Evolutionary conservation across 2,113 vertebrate species (phyloP), one percentile per base, ranked within the genome.

Genomic region (Bombycilla garrulus): DNA sequence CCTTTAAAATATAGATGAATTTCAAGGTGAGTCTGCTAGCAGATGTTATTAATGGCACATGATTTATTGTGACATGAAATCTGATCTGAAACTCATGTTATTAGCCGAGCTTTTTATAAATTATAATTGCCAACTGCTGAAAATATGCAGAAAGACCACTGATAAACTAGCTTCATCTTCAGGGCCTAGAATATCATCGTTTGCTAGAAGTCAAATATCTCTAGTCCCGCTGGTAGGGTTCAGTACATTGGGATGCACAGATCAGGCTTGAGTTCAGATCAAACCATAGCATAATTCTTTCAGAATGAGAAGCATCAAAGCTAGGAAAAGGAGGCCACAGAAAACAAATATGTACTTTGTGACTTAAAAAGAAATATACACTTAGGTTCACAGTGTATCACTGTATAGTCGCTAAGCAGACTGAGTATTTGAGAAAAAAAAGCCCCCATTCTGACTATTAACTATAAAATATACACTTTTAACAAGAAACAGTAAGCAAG

Each of bases 1-100:
- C 93, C 90, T 97, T 38, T 98, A 95, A 97, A 97, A 98, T 98
- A 98, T 98, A 97, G 95, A 98, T 98, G 97, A 98, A 97, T 98
- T 97, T 97, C 96, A 98, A 97, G 97, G 96, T 98, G 97, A 98
- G 93, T 62, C 95, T 90, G 85, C 64, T 97, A 96, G 87, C 91
- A 79, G 96, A 96, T 97, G 86, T 96, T 97, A 97, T 98, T 97
- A 98, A 97, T 98, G 97, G 85, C 93, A 29, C 93, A 96, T 97
- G 95, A 97, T 97, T 98, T 97, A 98, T 96, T 97, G 94, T 97
- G 94, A 97, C 91, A 94, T 92, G 96, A 97, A 90, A 96, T 96
- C 92, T 97, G 94, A 97, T 96, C 88, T 95, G 95, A 98, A 97
- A 97, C 56, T 92, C 81, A 91, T 81, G 88, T 95, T 95, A 97